These are phyloP conservation scores for Mimumesa dahlbomi DNA, from an alignment of 2,888 invertebrate species.

Conservation along the genomic window DNA sequence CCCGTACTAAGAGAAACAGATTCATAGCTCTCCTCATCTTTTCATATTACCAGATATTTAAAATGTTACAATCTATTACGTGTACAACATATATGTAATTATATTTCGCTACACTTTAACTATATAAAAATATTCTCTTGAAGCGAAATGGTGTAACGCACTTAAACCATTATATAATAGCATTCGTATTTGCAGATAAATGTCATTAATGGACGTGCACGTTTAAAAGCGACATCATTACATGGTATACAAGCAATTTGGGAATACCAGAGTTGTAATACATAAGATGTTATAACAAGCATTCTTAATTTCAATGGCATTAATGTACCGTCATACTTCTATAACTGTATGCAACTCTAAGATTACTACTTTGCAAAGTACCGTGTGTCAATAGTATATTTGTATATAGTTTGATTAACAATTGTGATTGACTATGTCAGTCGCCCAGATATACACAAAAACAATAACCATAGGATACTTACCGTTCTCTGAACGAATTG, in stretches of 20 bases:
- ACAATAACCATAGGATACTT: no score
- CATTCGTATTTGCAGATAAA: neutral
- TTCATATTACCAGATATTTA: no score
- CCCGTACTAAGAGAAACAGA: conserved; percentile 79
- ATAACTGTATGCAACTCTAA: no score
- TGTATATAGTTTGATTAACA: no score
- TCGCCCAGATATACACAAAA: no score
- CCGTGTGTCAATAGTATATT: no score
- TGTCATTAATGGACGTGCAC: neutral
- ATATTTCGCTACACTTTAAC: no score
- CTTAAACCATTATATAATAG: neutral
- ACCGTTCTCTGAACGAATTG: conserved; percentile 77
- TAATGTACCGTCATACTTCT: no score
- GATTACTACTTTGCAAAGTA: no score
- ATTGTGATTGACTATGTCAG: no score
- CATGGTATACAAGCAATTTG: neutral
- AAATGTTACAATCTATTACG: no score
- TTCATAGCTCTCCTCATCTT: conserved; percentile 11
- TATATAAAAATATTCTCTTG: no score
- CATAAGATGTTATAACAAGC: neutral
- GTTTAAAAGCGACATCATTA: neutral
- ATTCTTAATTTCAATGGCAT: neutral
- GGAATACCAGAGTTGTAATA: neutral
- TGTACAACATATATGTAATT: neutral
- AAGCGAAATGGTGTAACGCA: neutral